Evolutionary conservation across 2,888 invertebrate species (phyloP).

Genomic region (Acrobasis repandana): DNA sequence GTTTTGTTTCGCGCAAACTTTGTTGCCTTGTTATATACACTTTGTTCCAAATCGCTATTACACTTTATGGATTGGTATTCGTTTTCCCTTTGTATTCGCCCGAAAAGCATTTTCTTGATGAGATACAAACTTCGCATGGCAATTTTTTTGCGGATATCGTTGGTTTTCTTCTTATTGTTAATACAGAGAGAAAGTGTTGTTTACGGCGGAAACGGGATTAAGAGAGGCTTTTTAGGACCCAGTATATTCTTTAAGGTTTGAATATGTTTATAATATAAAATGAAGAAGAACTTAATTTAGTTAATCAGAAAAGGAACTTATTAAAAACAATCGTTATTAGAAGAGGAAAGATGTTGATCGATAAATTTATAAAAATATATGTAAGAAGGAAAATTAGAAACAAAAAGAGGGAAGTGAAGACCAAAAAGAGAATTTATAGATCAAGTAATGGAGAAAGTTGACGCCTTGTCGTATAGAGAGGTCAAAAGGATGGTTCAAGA

Average conservation of each 20-base stretch:
- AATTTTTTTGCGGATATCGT: conserved; percentile 37
- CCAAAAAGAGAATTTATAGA: too few species aligned
- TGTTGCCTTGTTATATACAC: conserved; percentile 58
- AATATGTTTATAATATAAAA: too few species aligned
- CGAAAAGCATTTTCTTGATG: conserved; percentile 51
- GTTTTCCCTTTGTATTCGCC: conserved; percentile 49
- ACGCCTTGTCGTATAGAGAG: too few species aligned
- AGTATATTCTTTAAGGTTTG: not conserved
- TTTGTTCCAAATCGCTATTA: conserved; percentile 55
- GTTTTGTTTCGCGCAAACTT: conserved; percentile 68
- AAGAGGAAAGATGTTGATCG: too few species aligned
- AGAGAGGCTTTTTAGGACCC: conserved; percentile 45
- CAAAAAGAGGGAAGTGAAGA: too few species aligned
- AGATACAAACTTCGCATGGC: conserved; percentile 46
- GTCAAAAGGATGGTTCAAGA: too few species aligned
- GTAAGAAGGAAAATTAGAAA: too few species aligned
- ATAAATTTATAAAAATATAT: too few species aligned
- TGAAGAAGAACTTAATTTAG: too few species aligned
- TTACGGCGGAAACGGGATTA: conserved; percentile 45
- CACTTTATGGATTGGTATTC: conserved; percentile 59
- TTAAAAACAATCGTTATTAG: too few species aligned
- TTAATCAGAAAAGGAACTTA: too few species aligned
- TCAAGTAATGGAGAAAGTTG: too few species aligned
- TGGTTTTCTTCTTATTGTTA: conserved; percentile 36
- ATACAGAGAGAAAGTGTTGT: conserved; percentile 36